A percentile compares a stretch with the other conserved stretches of the same genome.
Conservation (phyloP, 2,113 vertebrate genomes). For the Regulus satrapa region DNA sequence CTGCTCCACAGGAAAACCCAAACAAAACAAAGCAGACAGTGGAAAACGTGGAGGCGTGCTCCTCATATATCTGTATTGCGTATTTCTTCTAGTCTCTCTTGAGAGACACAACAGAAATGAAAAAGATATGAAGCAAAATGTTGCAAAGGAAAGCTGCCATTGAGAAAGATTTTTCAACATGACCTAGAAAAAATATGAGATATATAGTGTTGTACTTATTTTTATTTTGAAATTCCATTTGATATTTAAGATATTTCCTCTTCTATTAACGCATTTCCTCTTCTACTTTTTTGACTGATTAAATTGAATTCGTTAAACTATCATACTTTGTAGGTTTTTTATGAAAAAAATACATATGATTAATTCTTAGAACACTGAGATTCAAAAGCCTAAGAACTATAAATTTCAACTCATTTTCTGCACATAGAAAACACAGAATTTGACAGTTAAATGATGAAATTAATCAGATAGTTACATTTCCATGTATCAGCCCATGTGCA, state of each 20-base stretch:
- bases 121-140: neutral
- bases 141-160: neutral
- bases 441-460: neutral
- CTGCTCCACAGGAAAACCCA: neutral
- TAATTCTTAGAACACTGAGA: neutral
- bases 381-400: neutral
- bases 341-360: accelerated
- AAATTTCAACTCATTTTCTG: neutral
- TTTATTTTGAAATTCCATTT: neutral
- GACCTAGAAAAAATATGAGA: neutral
- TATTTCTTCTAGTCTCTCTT: neutral
- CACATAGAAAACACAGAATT: neutral
- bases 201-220: neutral
- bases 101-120: neutral
- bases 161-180: neutral
- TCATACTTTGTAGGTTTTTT: accelerated
- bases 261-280: neutral
- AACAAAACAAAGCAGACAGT: neutral
- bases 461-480: neutral
- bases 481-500: neutral
- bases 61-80: accelerated
- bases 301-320: neutral
- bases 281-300: neutral
- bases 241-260: neutral
- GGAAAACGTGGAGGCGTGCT: neutral